These are phyloP conservation scores for Oryzias woworae DNA, from an alignment of 2,113 vertebrate species.

Conservation along the genomic window DNA sequence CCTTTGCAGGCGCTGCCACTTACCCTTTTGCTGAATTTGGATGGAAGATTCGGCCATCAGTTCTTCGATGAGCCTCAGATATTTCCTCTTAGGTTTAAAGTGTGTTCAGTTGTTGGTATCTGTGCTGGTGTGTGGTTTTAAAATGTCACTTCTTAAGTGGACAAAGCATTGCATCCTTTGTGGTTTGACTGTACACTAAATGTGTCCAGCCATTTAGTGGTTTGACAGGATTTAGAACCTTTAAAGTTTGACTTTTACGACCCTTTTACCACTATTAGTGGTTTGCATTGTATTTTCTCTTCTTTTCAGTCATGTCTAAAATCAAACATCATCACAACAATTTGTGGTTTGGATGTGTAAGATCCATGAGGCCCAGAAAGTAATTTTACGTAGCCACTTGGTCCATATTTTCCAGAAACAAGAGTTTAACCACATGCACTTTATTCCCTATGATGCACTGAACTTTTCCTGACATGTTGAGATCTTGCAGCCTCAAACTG, in stretches of 20 bases:
- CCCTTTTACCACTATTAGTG: slow-evolving; percentile 59
- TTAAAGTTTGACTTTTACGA: slow-evolving; percentile 54
- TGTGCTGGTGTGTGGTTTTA: slow-evolving; percentile 46
- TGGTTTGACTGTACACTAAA: slow-evolving; percentile 46
- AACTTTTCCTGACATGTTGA: slow-evolving; percentile 19
- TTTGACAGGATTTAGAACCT: slow-evolving; percentile 53
- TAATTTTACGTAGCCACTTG: slow-evolving; percentile 16
- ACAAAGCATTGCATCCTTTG: slow-evolving; percentile 35
- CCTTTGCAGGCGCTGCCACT: slow-evolving; percentile 23
- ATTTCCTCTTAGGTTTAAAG: slow-evolving; percentile 23
- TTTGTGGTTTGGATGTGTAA: slow-evolving; percentile 62
- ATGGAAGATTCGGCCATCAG: slow-evolving; percentile 12
- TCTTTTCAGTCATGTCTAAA: slow-evolving; percentile 49
- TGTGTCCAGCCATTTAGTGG: slow-evolving; percentile 47
- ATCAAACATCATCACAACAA: slow-evolving; percentile 69
- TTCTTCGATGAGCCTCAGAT: slow-evolving; percentile 7
- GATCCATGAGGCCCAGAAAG: slow-evolving; percentile 11
- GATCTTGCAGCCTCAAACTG: slow-evolving; percentile 4
- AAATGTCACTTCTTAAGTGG: slow-evolving; percentile 39
- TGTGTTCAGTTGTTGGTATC: slow-evolving; percentile 31
- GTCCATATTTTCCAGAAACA: slow-evolving; percentile 27
- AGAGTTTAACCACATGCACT: slow-evolving; percentile 23
- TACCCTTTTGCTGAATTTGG: slow-evolving; percentile 13
- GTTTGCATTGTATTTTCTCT: slow-evolving; percentile 50
- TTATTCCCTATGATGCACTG: slow-evolving; percentile 2